Evolutionary conservation across 2,113 vertebrate genomes (phyloP), one percentile per base, ranked within the genome.

Genomic region (Todiramphus saurophagus): DNA sequence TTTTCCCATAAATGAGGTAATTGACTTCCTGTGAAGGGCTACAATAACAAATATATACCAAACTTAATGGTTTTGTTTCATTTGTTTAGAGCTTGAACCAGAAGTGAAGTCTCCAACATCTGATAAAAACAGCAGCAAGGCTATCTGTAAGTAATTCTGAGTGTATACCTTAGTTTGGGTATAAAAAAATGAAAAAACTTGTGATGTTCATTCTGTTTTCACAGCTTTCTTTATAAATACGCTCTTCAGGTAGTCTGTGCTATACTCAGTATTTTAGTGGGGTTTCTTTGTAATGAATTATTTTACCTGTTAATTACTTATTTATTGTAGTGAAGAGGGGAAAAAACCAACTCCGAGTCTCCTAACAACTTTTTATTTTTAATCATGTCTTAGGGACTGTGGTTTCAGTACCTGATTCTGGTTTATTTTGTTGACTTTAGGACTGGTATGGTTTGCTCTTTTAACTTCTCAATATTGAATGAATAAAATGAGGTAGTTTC

Each of bases 121-220:
- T 83, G 98, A 98, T 97, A 98, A 96, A 97, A 99, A 98, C 95
- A 98, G 89, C 97, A 98, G 98, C 97, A 98, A 98, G 97, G 96
- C 98, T 97, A 95, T 98, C 94, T 98, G 99, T 99, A 98, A 99
- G 99, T 98, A 83, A 73, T 62, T 39, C 59, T 73, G 63, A 64
- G 37, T 39, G 51, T 44, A 11, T 58, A 59, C 1, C 27, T 73
- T 87, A 11, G 13, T 60, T n/a, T 9, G 7, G 20, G 10, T 43
- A 10, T 60, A 23, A 91, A 60, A 83, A 87, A n/a, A 46, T 19
- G 19, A 7, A 44, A 23, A 74, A 37, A 25, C 27, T 33, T 55
- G 2, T 3, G 7, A 18, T 78, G 16, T 44, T 53, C 31, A 68
- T 86, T 28, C 10, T 56, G 59, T 33, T 89, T 35, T 41, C 18